A percentile compares a stretch with the other conserved stretches of the same genome.
These are phyloP conservation scores for Ahaetulla prasina DNA, from an alignment of 2,113 vertebrate species.

Conservation along the genomic window DNA sequence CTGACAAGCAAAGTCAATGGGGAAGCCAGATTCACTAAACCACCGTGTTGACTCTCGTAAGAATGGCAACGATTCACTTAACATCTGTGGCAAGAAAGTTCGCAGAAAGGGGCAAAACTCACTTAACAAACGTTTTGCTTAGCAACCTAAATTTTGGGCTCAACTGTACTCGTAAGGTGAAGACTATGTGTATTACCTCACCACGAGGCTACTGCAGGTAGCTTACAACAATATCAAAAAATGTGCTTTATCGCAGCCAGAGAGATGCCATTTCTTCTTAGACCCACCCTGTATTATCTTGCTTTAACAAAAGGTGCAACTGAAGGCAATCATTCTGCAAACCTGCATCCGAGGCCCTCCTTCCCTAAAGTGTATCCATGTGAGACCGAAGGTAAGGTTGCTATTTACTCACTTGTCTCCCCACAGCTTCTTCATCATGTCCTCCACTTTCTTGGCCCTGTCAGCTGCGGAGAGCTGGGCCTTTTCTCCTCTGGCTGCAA, in stretches of 20 bases:
- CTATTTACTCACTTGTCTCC: constrained; percentile 42
- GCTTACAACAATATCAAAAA: neutral
- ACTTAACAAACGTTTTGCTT: too few relatives aligned
- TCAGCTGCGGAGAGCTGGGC: constrained; percentile 17
- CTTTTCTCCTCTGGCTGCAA: constrained; percentile 61
- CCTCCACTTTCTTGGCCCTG: constrained; percentile 46
- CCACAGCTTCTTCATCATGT: constrained; percentile 53
- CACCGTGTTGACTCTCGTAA: too few relatives aligned
- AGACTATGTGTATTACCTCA: neutral
- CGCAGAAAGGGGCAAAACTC: too few relatives aligned
- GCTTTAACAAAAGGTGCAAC: neutral
- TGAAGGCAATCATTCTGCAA: neutral
- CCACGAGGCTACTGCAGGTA: too few relatives aligned
- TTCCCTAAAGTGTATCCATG: neutral
- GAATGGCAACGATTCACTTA: too few relatives aligned
- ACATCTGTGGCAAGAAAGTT: too few relatives aligned
- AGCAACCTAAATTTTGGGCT: too few relatives aligned
- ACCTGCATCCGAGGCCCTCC: neutral
- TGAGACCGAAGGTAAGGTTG: neutral
- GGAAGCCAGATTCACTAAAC: too few relatives aligned
- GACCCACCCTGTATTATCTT: neutral
- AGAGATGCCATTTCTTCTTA: neutral
- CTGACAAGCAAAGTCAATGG: too few relatives aligned
- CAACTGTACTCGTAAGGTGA: too few relatives aligned
- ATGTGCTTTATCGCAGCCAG: neutral